Conservation (phyloP, 2,888 invertebrate species). For the Lampropteryx suffumata region DNA sequence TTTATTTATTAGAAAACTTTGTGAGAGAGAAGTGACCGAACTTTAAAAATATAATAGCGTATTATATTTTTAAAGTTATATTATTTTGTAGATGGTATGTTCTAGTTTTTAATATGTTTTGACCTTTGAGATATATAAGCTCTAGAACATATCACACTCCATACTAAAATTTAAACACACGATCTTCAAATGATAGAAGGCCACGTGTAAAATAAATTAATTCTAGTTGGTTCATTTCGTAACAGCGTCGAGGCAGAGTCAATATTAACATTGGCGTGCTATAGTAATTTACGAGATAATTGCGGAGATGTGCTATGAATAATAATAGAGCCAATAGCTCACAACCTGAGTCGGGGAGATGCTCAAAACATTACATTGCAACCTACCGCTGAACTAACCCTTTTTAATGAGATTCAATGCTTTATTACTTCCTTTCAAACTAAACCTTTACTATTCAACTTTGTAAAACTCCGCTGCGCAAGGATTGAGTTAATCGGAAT, state of each 20-base stretch:
- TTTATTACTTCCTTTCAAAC: constrained; percentile 31
- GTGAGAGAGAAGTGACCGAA: constrained; percentile 23
- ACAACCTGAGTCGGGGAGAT: constrained; percentile 41
- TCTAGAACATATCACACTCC: too few species aligned
- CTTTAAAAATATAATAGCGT: constrained; percentile 16
- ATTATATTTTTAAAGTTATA: too few species aligned
- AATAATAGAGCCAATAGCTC: constrained; percentile 54
- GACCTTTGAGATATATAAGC: too few species aligned
- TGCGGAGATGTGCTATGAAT: constrained; percentile 60
- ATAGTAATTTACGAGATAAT: constrained; percentile 54
- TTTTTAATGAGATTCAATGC: constrained; percentile 49
- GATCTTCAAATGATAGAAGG: constrained; percentile 5
- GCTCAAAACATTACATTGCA: constrained; percentile 16
- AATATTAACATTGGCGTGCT: constrained; percentile 45
- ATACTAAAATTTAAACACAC: too few species aligned
- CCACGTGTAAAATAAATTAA: background rate
- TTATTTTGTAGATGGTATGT: background rate
- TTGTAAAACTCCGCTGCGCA: too few species aligned
- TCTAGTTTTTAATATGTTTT: too few species aligned
- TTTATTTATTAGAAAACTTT: constrained; percentile 29
- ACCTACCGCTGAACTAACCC: constrained; percentile 36
- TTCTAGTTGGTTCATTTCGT: constrained; percentile 14
- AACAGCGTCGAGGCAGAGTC: constrained; percentile 8
- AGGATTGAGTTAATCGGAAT: constrained; percentile 18
- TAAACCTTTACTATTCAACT: constrained; percentile 32